phyloP scores from a whole-genome alignment of 2,797 vertebrate species.

The Sciaenops ocellatus region DNA sequence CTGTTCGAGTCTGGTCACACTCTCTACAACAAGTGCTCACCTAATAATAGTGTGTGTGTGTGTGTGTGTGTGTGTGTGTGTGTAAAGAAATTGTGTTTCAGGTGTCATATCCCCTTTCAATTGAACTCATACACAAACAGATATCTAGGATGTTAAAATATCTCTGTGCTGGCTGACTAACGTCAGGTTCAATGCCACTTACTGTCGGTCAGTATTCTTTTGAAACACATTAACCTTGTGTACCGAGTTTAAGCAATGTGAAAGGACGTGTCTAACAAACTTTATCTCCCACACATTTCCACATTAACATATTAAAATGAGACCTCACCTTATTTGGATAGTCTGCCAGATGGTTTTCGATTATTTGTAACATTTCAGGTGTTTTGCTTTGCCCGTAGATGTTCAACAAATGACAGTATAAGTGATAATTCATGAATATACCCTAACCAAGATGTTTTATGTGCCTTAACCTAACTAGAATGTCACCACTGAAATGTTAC shows the following conservation, averaged over 20 bases:
- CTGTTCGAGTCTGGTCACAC: slow-evolving; percentile 42
- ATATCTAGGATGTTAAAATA: background rate
- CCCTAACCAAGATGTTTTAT: no score
- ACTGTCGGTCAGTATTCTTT: no score
- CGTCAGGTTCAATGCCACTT: no score
- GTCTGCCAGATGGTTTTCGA: no score
- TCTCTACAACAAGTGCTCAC: slow-evolving; percentile 56
- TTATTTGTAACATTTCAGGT: no score
- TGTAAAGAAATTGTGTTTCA: slow-evolving; percentile 30
- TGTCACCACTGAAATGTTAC: no score
- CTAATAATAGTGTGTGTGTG: slow-evolving; percentile 44
- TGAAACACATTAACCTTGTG: background rate
- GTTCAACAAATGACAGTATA: no score
- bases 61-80: background rate
- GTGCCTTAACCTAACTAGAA: no score
- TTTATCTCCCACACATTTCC: background rate
- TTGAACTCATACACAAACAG: slow-evolving; percentile 4
- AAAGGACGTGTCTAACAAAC: background rate
- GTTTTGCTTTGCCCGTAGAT: no score
- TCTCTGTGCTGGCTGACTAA: background rate
- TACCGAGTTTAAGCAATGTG: background rate
- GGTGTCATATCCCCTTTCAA: slow-evolving; percentile 40
- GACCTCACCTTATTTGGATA: background rate
- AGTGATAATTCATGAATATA: no score
- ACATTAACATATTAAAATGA: background rate